Evolutionary conservation across 2,888 invertebrate species (phyloP).

Genomic region (Epirrhoe tristata): DNA sequence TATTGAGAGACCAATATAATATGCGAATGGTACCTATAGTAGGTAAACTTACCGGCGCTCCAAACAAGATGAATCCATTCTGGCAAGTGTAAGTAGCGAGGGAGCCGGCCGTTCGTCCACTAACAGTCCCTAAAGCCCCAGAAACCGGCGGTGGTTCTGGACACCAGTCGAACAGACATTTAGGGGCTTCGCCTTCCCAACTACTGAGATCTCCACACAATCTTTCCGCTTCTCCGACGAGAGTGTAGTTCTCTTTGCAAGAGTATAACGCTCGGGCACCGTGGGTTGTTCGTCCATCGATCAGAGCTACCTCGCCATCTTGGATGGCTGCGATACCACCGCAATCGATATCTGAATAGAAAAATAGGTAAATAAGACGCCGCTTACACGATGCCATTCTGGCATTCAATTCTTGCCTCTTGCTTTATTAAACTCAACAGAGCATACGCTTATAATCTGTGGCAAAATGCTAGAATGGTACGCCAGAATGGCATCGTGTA

Average conservation of each 20-base stretch:
- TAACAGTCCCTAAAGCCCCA: constrained; percentile 89
- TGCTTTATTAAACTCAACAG: too few relatives aligned
- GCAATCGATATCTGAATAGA: constrained; percentile 91
- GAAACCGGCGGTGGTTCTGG: constrained; percentile 92
- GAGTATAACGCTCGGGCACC: constrained; percentile 91
- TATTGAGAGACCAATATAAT: too few relatives aligned
- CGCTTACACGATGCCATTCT: too few relatives aligned
- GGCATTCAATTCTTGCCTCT: too few relatives aligned
- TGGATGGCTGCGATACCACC: constrained; percentile 88
- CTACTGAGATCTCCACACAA: constrained; percentile 90
- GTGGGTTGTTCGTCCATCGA: constrained; percentile 90
- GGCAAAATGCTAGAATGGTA: too few relatives aligned
- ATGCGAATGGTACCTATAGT: too few relatives aligned
- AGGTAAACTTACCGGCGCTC: background rate
- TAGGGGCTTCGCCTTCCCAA: constrained; percentile 92
- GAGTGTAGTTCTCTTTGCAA: constrained; percentile 94
- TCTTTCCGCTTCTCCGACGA: constrained; percentile 90
- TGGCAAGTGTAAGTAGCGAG: constrained; percentile 93
- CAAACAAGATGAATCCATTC: constrained; percentile 88
- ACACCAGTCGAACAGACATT: constrained; percentile 95
- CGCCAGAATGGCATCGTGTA: too few relatives aligned
- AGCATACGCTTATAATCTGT: too few relatives aligned
- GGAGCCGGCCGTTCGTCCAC: constrained; percentile 92
- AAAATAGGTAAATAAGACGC: background rate
- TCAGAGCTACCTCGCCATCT: constrained; percentile 89